phyloP scores from a whole-genome alignment of 1,140 invertebrate species.

The Saxidomus purpurata region DNA sequence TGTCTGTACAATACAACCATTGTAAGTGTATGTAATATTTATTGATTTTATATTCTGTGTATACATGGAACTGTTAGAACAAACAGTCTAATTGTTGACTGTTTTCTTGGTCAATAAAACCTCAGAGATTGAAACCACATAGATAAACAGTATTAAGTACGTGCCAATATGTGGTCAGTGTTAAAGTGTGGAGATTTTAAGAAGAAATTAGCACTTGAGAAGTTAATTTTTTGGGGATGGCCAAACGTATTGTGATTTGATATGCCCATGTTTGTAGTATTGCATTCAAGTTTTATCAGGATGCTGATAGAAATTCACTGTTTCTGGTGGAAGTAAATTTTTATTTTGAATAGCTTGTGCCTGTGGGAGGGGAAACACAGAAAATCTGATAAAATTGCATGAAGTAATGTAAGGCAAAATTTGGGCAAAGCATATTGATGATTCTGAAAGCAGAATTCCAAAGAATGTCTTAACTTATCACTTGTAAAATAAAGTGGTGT shows the following conservation, averaged over 20 bases:
- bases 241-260: neutral
- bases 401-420: no score
- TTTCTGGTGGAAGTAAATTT: no score
- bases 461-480: neutral
- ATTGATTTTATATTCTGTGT: conserved; percentile 1
- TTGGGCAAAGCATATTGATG: neutral
- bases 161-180: neutral
- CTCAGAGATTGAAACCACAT: neutral
- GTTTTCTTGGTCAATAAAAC: conserved; percentile 7
- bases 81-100: conserved; percentile 9
- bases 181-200: neutral
- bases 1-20: neutral
- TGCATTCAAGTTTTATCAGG: no score
- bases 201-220: neutral
- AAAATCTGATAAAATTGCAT: no score
- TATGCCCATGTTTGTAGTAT: no score
- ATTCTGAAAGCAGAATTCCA: neutral
- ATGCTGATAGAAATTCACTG: no score
- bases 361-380: no score
- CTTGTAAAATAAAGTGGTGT: neutral
- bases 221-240: neutral
- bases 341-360: no score
- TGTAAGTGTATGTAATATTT: neutral
- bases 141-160: conserved; percentile 10
- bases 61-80: conserved; percentile 18